Conservation (phyloP, 2,797 vertebrate genomes). For the Calcarius lapponicus region DNA sequence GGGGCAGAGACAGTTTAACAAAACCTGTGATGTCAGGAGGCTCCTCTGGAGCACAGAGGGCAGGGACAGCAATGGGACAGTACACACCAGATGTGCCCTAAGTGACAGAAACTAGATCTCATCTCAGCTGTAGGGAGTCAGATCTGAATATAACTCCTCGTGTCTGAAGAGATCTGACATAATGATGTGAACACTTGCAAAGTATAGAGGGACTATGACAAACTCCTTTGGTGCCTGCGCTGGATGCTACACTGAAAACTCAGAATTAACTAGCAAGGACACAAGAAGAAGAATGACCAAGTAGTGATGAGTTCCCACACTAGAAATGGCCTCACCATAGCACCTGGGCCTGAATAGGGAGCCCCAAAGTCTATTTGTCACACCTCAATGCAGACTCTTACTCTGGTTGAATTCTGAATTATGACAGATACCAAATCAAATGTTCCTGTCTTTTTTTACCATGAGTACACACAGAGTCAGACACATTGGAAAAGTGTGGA, state of each 20-base stretch:
- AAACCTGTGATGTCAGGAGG: neutral
- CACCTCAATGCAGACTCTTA: neutral
- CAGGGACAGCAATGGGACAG: neutral
- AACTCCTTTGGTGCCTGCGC: neutral
- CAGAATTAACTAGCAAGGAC: neutral
- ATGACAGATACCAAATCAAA: neutral
- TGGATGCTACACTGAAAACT: neutral
- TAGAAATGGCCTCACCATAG: neutral
- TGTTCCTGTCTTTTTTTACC: neutral
- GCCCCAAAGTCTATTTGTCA: neutral
- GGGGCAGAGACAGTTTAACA: neutral
- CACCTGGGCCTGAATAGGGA: neutral
- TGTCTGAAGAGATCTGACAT: neutral
- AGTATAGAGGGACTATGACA: neutral
- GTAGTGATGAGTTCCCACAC: rapidly evolving
- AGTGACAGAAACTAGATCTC: neutral
- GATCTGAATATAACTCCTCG: neutral
- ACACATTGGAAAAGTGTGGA: neutral
- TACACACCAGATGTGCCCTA: no score
- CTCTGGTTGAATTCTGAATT: neutral
- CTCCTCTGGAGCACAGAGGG: neutral
- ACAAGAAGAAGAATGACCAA: neutral
- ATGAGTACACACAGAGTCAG: neutral
- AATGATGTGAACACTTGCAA: neutral
- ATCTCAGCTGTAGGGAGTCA: neutral